phyloP scores from a whole-genome alignment of 2,888 invertebrate species.

The Dermolepida albohirtum region DNA sequence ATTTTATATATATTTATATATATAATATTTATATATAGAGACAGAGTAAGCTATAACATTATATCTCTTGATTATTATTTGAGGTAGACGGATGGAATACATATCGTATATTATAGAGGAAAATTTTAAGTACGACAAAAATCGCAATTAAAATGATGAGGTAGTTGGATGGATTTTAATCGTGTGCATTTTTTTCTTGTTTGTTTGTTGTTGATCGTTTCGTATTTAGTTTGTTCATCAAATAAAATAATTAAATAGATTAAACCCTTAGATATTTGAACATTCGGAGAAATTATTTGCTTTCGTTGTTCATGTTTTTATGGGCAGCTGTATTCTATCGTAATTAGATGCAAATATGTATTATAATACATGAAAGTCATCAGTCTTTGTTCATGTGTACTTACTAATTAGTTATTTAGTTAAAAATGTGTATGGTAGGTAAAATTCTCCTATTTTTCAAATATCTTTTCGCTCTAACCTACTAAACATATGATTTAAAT shows the following conservation, averaged over 20 bases:
- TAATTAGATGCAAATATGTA: constrained; percentile 32
- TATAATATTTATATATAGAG: constrained; percentile 44
- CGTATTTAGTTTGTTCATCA: constrained; percentile 21
- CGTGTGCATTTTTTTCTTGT: constrained; percentile 40
- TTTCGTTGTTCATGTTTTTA: constrained; percentile 25
- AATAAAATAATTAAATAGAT: constrained; percentile 30
- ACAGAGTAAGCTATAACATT: constrained; percentile 41
- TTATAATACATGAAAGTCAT: constrained; percentile 28
- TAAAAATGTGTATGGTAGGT: constrained; percentile 15
- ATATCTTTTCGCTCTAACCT: constrained; percentile 26
- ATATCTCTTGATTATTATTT: constrained; percentile 53
- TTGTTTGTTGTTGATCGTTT: constrained; percentile 19
- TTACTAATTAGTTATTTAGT: constrained; percentile 16
- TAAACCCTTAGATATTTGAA: constrained; percentile 27
- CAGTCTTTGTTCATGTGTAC: constrained; percentile 32
- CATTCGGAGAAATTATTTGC: constrained; percentile 22
- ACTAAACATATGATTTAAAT: constrained; percentile 45
- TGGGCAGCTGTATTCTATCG: constrained; percentile 18
- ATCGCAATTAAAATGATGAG: constrained; percentile 63
- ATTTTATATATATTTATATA: constrained; percentile 45
- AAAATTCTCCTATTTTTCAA: constrained; percentile 30
- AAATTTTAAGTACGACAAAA: constrained; percentile 41
- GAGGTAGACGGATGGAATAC: constrained; percentile 67
- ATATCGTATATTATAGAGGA: constrained; percentile 44
- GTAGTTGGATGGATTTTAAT: constrained; percentile 78